Conservation (phyloP, 2,888 invertebrate genomes). For the Dynastes maya region DNA sequence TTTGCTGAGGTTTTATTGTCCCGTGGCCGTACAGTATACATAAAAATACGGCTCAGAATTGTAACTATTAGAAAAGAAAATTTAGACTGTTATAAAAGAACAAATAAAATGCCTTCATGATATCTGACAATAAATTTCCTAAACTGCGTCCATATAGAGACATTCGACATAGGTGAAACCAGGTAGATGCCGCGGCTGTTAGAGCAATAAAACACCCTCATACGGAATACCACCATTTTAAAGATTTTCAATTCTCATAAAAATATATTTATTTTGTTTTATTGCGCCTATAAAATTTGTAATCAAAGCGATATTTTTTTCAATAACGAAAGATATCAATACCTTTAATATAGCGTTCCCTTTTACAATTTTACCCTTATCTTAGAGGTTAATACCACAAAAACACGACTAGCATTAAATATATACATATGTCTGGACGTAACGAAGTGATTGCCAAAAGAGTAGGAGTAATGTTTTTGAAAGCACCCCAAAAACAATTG, state of each 20-base stretch:
- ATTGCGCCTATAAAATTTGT: constrained; percentile 51
- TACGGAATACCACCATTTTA: constrained; percentile 48
- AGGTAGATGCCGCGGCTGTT: constrained; percentile 60
- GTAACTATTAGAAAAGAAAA: constrained; percentile 64
- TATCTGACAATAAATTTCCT: constrained; percentile 69
- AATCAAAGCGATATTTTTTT: constrained; percentile 49
- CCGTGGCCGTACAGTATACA: constrained; percentile 23
- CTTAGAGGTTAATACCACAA: neutral
- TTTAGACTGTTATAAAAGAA: constrained; percentile 67
- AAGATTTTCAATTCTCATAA: constrained; percentile 48
- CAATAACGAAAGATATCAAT: constrained; percentile 12
- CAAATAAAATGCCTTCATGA: constrained; percentile 69
- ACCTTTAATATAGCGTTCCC: neutral
- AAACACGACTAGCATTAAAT: neutral
- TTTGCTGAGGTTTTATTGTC: constrained; percentile 36
- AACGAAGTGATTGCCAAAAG: neutral
- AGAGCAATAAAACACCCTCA: constrained; percentile 56
- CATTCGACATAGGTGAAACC: constrained; percentile 62
- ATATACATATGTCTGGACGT: too few species aligned
- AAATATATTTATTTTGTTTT: constrained; percentile 54
- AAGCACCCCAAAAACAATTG: constrained; percentile 50
- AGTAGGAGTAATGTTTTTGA: constrained; percentile 23
- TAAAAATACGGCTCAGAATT: constrained; percentile 52
- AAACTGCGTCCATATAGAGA: constrained; percentile 67
- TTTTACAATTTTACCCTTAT: neutral